These are phyloP conservation scores for Drosophila basisetae DNA, from an alignment of 2,888 invertebrate species.

Conservation along the genomic window DNA sequence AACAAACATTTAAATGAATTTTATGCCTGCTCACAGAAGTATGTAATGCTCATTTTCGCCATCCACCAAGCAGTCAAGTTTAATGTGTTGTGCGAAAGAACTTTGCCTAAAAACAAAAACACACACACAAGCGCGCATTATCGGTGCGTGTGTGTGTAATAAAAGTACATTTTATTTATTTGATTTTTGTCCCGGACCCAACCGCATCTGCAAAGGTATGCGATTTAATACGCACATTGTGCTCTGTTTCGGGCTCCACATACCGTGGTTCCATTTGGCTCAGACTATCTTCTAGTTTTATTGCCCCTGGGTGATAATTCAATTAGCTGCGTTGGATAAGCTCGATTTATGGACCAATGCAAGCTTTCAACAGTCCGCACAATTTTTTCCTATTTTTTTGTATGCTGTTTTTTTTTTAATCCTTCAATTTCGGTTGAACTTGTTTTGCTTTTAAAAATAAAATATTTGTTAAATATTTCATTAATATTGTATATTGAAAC, in stretches of 20 bases:
- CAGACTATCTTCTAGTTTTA: slow-evolving; percentile 40
- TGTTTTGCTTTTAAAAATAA: neutral
- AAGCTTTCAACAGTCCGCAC: slow-evolving; percentile 10
- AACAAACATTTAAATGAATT: slow-evolving; percentile 74
- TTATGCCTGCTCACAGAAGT: slow-evolving; percentile 65
- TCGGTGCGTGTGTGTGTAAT: slow-evolving; percentile 36
- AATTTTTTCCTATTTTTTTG: neutral
- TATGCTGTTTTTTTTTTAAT: neutral
- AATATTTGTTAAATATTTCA: neutral
- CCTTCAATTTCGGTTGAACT: neutral
- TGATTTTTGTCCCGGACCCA: slow-evolving; percentile 18
- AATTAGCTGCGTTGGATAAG: slow-evolving; percentile 64
- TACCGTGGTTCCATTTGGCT: no score
- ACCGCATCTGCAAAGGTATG: slow-evolving; percentile 32
- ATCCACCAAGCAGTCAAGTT: slow-evolving; percentile 57
- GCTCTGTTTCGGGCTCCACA: slow-evolving; percentile 19
- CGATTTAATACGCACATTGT: slow-evolving; percentile 32
- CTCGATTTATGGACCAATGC: slow-evolving; percentile 49
- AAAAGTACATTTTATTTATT: slow-evolving; percentile 69
- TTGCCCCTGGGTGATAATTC: slow-evolving; percentile 61
- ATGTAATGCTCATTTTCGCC: slow-evolving; percentile 40
- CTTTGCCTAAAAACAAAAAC: slow-evolving; percentile 54
- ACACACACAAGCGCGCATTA: slow-evolving; percentile 14
- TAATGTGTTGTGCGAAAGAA: slow-evolving; percentile 66
- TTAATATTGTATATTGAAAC: neutral